Evolutionary conservation across 1,140 invertebrate genomes (phyloP), one percentile per base, ranked within the genome.

Genomic region (Camponotus floridanus): DNA sequence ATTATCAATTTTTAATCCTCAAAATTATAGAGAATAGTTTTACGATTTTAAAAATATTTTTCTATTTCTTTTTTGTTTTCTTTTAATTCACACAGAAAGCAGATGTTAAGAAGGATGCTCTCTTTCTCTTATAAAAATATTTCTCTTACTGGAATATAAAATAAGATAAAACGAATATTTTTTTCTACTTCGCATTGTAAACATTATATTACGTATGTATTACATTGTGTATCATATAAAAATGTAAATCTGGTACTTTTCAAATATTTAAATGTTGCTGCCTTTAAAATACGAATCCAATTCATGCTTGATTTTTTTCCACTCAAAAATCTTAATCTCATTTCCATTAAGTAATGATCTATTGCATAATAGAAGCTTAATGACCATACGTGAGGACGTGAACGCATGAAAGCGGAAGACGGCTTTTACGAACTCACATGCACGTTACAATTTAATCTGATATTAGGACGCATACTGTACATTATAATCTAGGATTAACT

Each of bases 401-500:
- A 26, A 61, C 39, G 42, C 42, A 59, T 1, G 1, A 64, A 18
- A 15, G 39, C 26, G n/a, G 21, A 64, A 68, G 45, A 31, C 48
- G 18, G 31, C 36, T 83, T 68, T 31, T 67, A 85, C 48, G 73
- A 81, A 45, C 21, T 65, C 59, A 15, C 65, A 45, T 57, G 64
- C 62, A 73, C 55, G 81, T 85, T 90, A 89, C 79, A 85, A 85
- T 87, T 86, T 90, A 89, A 90, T 90, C 80, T 86, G 51, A 83
- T 87, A 90, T 90, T 89, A 89, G 26, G 39, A 62, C 15, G 65
- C 85, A 76, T 74, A 87, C 74, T 84, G 57, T 79, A 87, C 76
- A 81, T 87, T 87, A 90, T 90, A 89, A 89, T 90, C 89, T 90
- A 64, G 86, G 88, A 87, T 85, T 80, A 73, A 85, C 70, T 79